A percentile compares a stretch with the other conserved stretches of the same genome.
Evolutionary conservation across 2,797 vertebrate genomes (phyloP).

Genomic region (Poecilia picta): DNA sequence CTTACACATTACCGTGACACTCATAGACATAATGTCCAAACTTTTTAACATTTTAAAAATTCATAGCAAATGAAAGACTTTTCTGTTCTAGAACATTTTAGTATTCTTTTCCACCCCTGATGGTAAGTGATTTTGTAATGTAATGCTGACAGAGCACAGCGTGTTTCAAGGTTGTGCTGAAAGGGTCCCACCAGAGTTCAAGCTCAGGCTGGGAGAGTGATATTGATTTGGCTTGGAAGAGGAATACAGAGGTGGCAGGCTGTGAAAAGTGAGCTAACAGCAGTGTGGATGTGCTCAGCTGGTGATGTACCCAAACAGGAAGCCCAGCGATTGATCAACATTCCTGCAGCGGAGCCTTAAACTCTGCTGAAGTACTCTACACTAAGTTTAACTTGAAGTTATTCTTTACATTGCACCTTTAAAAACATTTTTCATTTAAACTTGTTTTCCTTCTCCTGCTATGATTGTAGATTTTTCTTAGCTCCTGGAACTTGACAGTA

Average conservation of each 20-base stretch:
- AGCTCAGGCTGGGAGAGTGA: conserved; percentile 24
- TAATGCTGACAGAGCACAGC: conserved; percentile 34
- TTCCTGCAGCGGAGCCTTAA: conserved; percentile 18
- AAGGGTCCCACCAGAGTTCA: conserved; percentile 28
- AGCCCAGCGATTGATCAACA: conserved; percentile 28
- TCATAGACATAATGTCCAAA: not conserved
- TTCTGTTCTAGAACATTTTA: conserved; percentile 18
- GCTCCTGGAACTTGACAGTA: not conserved
- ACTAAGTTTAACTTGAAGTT: not conserved
- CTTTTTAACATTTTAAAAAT: not conserved
- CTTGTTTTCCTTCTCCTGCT: not conserved
- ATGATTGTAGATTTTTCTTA: not conserved
- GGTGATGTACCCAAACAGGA: conserved; percentile 39
- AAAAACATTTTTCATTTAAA: not conserved
- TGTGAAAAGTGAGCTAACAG: conserved; percentile 38
- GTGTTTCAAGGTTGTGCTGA: conserved; percentile 46
- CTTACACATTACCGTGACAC: not conserved
- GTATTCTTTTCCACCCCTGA: conserved; percentile 16
- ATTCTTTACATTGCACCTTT: not conserved
- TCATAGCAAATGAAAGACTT: not conserved
- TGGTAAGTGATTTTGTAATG: conserved; percentile 17
- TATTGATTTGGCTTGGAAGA: conserved; percentile 50
- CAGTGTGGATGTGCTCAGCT: conserved; percentile 36
- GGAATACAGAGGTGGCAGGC: conserved; percentile 21
- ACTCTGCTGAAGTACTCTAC: not conserved